Percentiles rank a stretch among this genome's conserved stretches.
These are phyloP conservation scores for Misgurnus mizolepis DNA, from an alignment of 2,113 vertebrate genomes.

Conservation along the genomic window DNA sequence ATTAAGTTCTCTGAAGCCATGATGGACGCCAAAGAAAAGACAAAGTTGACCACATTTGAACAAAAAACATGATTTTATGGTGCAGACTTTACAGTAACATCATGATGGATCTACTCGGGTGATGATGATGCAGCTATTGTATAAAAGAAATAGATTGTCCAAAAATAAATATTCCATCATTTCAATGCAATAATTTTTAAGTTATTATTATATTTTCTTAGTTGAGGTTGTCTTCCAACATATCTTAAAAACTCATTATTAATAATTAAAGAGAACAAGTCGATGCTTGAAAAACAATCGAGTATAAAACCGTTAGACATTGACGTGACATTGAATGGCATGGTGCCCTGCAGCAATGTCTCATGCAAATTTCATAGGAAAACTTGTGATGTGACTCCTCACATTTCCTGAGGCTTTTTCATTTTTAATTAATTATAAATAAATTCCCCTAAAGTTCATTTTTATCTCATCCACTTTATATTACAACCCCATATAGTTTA, in stretches of 20 bases:
- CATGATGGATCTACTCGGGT: no score
- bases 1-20: not conserved
- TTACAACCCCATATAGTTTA: not conserved
- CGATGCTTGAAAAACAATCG: not conserved
- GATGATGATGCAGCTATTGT: no score
- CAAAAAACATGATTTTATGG: not conserved
- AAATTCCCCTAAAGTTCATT: no score
- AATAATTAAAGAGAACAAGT: no score
- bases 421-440: no score
- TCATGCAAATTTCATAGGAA: constrained; percentile 26
- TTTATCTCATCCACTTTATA: not conserved
- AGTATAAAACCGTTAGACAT: not conserved
- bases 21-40: not conserved
- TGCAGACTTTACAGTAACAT: not conserved
- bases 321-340: not conserved
- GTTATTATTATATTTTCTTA: no score
- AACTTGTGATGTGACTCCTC: constrained; percentile 16
- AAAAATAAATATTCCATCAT: no score
- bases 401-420: not conserved
- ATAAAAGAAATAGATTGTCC: no score
- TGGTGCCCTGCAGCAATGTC: not conserved
- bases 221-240: no score
- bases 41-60: not conserved
- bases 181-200: no score
- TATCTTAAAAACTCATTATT: no score